These are phyloP conservation scores for Magallana gigas DNA, from an alignment of 1,140 invertebrate species.

Conservation along the genomic window DNA sequence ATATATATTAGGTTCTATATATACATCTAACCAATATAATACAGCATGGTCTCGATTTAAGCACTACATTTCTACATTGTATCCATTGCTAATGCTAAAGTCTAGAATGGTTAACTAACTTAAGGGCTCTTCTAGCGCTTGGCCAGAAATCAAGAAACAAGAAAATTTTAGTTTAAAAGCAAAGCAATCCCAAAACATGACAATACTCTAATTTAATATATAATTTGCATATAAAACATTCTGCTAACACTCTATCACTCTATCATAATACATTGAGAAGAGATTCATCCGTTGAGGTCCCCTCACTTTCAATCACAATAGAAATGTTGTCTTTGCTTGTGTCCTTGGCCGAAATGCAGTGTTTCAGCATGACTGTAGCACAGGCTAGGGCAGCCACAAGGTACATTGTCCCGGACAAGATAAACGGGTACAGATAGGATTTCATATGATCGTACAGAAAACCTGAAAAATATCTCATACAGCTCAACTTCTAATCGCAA, in stretches of 20 bases:
- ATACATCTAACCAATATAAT: background rate
- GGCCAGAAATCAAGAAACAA: too few species aligned
- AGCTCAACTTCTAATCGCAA: background rate
- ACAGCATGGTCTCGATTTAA: background rate
- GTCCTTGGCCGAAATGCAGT: background rate
- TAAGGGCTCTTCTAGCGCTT: too few species aligned
- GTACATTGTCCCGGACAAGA: constrained; percentile 44
- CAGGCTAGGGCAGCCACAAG: constrained; percentile 5
- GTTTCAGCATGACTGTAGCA: constrained; percentile 34
- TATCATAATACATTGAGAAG: constrained; percentile 7
- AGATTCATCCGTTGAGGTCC: constrained; percentile 39
- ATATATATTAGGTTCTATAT: background rate
- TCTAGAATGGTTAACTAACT: too few species aligned
- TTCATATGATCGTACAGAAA: constrained; percentile 46
- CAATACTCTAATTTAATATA: too few species aligned
- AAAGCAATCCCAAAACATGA: too few species aligned
- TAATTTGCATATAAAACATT: too few species aligned
- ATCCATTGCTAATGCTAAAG: too few species aligned
- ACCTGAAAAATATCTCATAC: constrained; percentile 18
- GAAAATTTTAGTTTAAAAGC: too few species aligned
- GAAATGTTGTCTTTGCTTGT: constrained; percentile 18
- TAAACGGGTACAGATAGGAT: constrained; percentile 46
- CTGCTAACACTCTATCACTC: background rate
- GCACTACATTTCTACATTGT: too few species aligned
- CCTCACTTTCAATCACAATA: constrained; percentile 7